Conservation (phyloP, 2,888 invertebrate species). For the Ctena decussata region DNA sequence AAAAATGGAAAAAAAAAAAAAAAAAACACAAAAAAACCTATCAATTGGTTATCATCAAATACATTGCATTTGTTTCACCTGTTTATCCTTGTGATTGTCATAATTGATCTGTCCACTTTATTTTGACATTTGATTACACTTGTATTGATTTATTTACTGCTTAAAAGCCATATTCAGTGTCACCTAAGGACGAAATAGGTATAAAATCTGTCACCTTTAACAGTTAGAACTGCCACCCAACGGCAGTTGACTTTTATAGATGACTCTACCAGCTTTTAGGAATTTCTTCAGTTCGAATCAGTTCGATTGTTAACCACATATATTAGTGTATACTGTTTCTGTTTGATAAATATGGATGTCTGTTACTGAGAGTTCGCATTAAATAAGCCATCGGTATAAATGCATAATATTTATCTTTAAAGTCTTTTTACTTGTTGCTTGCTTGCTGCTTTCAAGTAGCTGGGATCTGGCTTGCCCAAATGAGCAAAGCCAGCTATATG, state of each 20-base stretch:
- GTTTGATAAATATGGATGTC: too few relatives aligned
- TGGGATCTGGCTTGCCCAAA: too few relatives aligned
- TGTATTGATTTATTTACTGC: constrained; percentile 5
- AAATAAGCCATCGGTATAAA: too few relatives aligned
- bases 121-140: constrained; percentile 3
- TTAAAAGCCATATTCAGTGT: constrained; percentile 10
- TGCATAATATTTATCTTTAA: too few relatives aligned
- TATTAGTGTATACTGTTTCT: too few relatives aligned
- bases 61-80: neutral
- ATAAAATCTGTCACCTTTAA: constrained; percentile 7
- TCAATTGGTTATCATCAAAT: too few relatives aligned
- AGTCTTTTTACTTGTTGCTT: too few relatives aligned
- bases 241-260: neutral
- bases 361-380: too few relatives aligned
- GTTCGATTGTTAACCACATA: neutral
- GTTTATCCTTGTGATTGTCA: neutral
- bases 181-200: neutral
- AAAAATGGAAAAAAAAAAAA: too few relatives aligned
- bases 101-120: constrained; percentile 5
- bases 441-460: too few relatives aligned
- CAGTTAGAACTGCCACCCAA: neutral
- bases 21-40: too few relatives aligned
- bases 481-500: too few relatives aligned
- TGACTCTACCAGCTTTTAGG: neutral
- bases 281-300: neutral